Base-by-base conservation (phyloP, 2,888 invertebrate species). In the Dione vanillae region DNA sequence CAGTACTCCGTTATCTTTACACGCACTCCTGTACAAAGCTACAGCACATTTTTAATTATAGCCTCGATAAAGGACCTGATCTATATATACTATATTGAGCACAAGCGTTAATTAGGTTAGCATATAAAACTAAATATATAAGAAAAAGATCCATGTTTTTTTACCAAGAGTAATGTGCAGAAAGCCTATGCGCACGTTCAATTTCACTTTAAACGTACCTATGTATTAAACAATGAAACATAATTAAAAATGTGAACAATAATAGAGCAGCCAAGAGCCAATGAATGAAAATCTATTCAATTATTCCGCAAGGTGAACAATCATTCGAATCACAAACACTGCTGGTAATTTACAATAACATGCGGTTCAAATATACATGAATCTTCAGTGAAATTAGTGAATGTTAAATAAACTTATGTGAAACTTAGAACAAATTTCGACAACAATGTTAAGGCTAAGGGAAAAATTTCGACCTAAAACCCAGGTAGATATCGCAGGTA, bases 1-100 rank as follows among this genome's bases (percentile, higher is more conserved):
- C 66, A 61, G 70, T 70, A 73, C 71, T 77, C 82, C 82, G 84
- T 84, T 86, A 86, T 85, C 82, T 81, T 67, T 61, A 65, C 47
- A 47, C 62, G 41, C 68, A 64, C 68, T 69, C 66, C 70, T 64
- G 68, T 58, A 52, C 49, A 19, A 73, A 52, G 19, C 58, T 49
- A 52, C 20, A 37, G 41, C 11, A 40, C 12, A 40, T 45, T 58
- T 49, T 61, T 62, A 68, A 62, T 51, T 16, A 41, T 19, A 40
- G 14, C 14, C 40, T 51, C 40, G 8, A 35, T 10, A 27, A 64
- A 37, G 37, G 10, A 49, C 19, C 14, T 14, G 16, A 14, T 35
- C 11, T 19, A 19, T 49, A 47, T 49, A 8, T 43, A 14, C 1
- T 43, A 40, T 49, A n/a, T n/a, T n/a, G n/a, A n/a, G n/a, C n/a